These are phyloP conservation scores for Enoplosus armatus DNA, from an alignment of 2,797 vertebrate genomes.

Conservation along the genomic window DNA sequence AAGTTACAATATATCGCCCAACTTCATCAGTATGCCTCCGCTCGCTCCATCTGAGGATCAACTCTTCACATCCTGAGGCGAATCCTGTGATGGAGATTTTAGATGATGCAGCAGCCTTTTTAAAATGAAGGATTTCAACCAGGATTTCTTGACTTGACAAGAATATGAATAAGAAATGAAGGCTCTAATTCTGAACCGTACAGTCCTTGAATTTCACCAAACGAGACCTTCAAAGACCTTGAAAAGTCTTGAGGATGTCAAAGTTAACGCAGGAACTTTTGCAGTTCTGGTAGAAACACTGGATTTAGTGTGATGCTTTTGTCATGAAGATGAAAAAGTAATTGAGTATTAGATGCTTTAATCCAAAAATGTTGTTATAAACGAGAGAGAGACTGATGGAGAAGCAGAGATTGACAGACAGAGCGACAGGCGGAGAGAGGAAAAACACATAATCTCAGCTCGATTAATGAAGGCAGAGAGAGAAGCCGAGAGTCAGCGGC, in stretches of 20 bases:
- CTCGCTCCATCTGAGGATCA: constrained; percentile 7
- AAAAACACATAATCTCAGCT: constrained; percentile 61
- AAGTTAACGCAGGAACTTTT: background rate
- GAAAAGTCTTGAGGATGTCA: background rate
- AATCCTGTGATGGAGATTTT: constrained; percentile 35
- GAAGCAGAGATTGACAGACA: constrained; percentile 15
- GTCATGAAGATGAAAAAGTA: background rate
- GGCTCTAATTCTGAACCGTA: background rate
- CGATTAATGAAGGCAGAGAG: constrained; percentile 67
- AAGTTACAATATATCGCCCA: background rate
- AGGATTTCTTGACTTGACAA: constrained; percentile 9
- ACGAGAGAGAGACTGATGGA: background rate
- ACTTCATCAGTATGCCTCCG: constrained; percentile 19
- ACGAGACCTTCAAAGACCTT: constrained; percentile 17
- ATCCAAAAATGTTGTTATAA: background rate
- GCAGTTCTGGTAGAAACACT: background rate
- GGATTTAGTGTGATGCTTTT: background rate
- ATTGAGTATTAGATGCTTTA: background rate
- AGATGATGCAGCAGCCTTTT: constrained; percentile 26
- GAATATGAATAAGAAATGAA: constrained; percentile 46
- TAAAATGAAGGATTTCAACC: constrained; percentile 31
- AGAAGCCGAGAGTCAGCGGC: constrained; percentile 41
- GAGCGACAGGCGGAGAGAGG: constrained; percentile 14
- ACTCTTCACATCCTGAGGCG: constrained; percentile 22
- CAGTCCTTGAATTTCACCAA: constrained; percentile 5